Evolutionary conservation across 2,888 invertebrate species (phyloP).

Genomic region (Margaritifera margaritifera): DNA sequence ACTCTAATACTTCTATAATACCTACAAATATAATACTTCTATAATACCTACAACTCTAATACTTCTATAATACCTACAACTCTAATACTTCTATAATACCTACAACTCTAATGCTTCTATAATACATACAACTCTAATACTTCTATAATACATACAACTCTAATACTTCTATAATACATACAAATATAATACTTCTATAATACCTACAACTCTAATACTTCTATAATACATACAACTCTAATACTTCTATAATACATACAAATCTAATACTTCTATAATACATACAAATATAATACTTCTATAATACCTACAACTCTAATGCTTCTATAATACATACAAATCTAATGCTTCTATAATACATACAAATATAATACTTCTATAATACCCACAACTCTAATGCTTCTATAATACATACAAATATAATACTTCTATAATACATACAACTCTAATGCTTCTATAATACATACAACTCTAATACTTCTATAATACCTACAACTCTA

Average conservation of each 20-base stretch:
- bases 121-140: too few species aligned
- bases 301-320: too few species aligned
- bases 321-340: too few species aligned
- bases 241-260: not conserved
- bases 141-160: not conserved
- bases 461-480: not conserved
- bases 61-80: too few species aligned
- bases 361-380: not conserved
- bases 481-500: not conserved
- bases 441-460: not conserved
- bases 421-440: not conserved
- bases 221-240: too few species aligned
- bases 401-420: too few species aligned
- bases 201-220: too few species aligned
- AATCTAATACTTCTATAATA: not conserved
- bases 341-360: not conserved
- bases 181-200: not conserved
- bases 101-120: too few species aligned
- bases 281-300: not conserved
- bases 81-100: not conserved
- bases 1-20: not conserved
- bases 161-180: not conserved
- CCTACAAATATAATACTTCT: too few species aligned
- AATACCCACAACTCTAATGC: not conserved
- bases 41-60: too few species aligned